Evolutionary conservation across 2,888 invertebrate species (phyloP).

Genomic region (Sphaerophoria taeniata): DNA sequence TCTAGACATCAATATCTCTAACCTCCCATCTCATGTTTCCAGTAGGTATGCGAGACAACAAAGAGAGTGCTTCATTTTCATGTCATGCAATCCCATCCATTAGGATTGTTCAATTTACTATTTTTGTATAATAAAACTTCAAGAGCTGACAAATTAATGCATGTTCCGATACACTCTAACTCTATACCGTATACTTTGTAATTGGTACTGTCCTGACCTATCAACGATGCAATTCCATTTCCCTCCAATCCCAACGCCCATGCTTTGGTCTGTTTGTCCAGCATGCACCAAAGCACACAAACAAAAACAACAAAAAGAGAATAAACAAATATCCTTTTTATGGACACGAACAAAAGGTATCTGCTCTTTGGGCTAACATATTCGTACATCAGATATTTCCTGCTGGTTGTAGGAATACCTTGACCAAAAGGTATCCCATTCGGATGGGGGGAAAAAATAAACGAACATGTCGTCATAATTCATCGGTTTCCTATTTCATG

Average conservation of each 20-base stretch:
- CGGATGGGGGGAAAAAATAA: conserved; percentile 42
- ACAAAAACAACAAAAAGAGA: not conserved
- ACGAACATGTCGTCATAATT: conserved; percentile 62
- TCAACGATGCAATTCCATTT: conserved; percentile 39
- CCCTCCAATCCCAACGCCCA: not conserved
- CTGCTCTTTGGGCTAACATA: not conserved
- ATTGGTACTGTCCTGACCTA: conserved; percentile 24
- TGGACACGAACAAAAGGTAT: conserved; percentile 37
- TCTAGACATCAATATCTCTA: not conserved
- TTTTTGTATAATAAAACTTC: conserved; percentile 26
- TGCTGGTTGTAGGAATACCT: not conserved
- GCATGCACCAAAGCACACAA: conserved; percentile 9
- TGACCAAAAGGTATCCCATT: not conserved
- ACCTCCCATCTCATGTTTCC: not conserved
- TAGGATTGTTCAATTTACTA: conserved; percentile 12
- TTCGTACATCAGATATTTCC: conserved; percentile 27
- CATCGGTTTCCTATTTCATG: conserved; percentile 57
- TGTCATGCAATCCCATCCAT: conserved; percentile 31
- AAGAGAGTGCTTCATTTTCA: conserved; percentile 7
- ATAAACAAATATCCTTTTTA: conserved; percentile 30
- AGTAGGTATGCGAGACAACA: too few relatives aligned
- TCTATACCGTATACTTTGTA: conserved; percentile 9
- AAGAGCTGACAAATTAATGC: conserved; percentile 50
- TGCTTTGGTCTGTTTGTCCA: conserved; percentile 35
- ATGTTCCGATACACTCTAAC: conserved; percentile 27